Evolutionary conservation across 35 echinoderm and acorn worm genomes (phyloP).

Genomic region (Hemicentrotus pulcherrimus): DNA sequence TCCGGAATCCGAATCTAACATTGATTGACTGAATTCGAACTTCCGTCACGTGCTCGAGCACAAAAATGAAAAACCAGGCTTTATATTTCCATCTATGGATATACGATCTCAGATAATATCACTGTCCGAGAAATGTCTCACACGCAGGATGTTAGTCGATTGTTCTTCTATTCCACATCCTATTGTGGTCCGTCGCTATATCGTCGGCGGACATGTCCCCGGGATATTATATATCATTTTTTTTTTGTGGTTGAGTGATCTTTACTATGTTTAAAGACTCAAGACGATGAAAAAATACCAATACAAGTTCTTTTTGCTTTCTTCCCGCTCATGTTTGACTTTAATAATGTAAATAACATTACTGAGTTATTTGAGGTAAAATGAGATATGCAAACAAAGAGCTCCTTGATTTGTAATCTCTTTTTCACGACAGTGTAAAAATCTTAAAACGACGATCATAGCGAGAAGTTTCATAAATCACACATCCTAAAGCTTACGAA

Average conservation of each 20-base stretch:
- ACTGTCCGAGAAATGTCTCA: background rate
- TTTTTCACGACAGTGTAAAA: too few species aligned
- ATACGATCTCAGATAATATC: background rate
- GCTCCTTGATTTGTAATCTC: too few species aligned
- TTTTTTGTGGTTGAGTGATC: background rate
- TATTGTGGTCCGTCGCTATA: background rate
- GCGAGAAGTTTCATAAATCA: too few species aligned
- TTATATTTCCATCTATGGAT: background rate
- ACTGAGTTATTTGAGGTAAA: too few species aligned
- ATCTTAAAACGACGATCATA: too few species aligned
- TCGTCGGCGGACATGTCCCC: background rate
- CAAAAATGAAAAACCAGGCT: background rate
- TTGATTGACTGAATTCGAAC: background rate
- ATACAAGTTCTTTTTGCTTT: too few species aligned
- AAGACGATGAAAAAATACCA: background rate
- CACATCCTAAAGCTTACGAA: too few species aligned
- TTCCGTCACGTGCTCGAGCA: background rate
- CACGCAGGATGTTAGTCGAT: background rate
- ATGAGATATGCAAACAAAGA: too few species aligned
- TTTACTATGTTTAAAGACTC: background rate
- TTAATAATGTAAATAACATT: too few species aligned
- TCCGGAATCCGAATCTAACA: background rate
- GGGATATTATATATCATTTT: background rate
- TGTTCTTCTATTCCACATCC: background rate
- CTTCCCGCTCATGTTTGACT: too few species aligned